Evolutionary conservation across 2,113 vertebrate species (phyloP), one percentile per base, ranked within the genome.

Genomic region (Proteles cristata): DNA sequence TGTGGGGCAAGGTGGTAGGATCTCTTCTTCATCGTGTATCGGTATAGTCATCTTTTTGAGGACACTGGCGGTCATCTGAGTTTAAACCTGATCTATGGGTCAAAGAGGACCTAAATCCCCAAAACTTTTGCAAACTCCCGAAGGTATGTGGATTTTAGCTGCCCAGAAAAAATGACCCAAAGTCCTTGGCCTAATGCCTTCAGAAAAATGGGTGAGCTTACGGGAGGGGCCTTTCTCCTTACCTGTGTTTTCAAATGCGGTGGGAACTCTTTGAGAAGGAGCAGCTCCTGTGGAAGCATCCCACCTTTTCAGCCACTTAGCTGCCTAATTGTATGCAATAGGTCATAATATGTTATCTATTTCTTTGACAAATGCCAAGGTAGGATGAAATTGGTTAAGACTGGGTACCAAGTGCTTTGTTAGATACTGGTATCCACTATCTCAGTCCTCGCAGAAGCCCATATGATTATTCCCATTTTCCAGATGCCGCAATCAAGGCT

Each of bases 1-100:
- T 81, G 6, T 25, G 14, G 31, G 26, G n/a, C 48, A 26, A 33
- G 16, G n/a, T 7, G 3, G 4, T 4, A 16, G 17, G 4, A 43
- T 2, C 11, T 35, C 28, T 5, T 39, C 25, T 5, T 39, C 25
- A 33, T 16, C 5, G 0, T n/a, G 17, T 58, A 16, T 35, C 16
- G 50, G 33, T 50, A 80, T 0, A 43, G 58, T 31, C 71, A 25
- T 73, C 45, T 58, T n/a, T 93, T 23, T 39, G 71, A 93, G n/a
- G 69, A 88, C 15, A 25, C 25, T 33, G 33, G 79, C 4, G 12
- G 28, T 0, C 0, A 19, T 83, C 23, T 61, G 48, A 79, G 28
- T 45, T 94, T 63, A 92, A 92, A 92, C 77, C 58, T 2, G 31
- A 87, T 50, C 45, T 33, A 4, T 7, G 7, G 12, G 39, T 63